Percentiles rank a stretch among this genome's conserved stretches.
These are phyloP conservation scores for Andrena bicolor DNA, from an alignment of 2,888 invertebrate genomes.

Conservation along the genomic window DNA sequence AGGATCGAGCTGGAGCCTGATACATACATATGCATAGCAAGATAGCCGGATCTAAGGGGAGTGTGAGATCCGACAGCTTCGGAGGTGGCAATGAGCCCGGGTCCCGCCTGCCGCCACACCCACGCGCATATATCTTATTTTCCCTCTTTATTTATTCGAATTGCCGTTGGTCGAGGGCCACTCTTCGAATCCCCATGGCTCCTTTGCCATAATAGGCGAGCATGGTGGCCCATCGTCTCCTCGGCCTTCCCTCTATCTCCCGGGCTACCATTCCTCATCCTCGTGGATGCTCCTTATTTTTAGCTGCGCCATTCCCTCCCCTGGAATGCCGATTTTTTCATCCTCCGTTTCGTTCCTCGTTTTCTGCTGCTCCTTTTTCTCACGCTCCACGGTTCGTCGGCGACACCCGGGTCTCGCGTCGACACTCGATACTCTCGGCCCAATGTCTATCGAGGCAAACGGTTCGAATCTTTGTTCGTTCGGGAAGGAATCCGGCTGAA, in stretches of 20 bases:
- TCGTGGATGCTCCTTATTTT: slow-evolving; percentile 60
- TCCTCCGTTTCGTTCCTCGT: background rate
- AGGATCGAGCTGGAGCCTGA: slow-evolving; percentile 32
- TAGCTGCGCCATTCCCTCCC: slow-evolving; percentile 38
- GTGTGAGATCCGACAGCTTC: slow-evolving; percentile 83
- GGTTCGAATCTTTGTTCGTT: background rate
- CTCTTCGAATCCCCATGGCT: slow-evolving; percentile 77
- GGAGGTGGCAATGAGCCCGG: slow-evolving; percentile 83
- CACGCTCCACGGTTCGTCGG: background rate
- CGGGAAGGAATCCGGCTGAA: background rate
- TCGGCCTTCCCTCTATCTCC: slow-evolving; percentile 67
- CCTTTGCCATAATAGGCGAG: slow-evolving; percentile 78
- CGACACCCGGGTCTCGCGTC: no score
- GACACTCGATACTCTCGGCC: no score
- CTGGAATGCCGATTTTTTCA: slow-evolving; percentile 19
- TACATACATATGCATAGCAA: slow-evolving; percentile 56
- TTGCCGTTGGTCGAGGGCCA: slow-evolving; percentile 81
- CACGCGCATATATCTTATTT: slow-evolving; percentile 78
- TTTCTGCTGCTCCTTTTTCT: slow-evolving; percentile 1
- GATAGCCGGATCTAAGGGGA: slow-evolving; percentile 66
- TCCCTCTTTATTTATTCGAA: slow-evolving; percentile 82
- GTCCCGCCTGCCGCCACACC: slow-evolving; percentile 84
- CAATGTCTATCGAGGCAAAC: background rate
- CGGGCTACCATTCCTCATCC: slow-evolving; percentile 68
- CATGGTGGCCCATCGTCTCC: slow-evolving; percentile 78